phyloP scores from a whole-genome alignment of 2,888 invertebrate species.

The Troglohyphantes excavatus region DNA sequence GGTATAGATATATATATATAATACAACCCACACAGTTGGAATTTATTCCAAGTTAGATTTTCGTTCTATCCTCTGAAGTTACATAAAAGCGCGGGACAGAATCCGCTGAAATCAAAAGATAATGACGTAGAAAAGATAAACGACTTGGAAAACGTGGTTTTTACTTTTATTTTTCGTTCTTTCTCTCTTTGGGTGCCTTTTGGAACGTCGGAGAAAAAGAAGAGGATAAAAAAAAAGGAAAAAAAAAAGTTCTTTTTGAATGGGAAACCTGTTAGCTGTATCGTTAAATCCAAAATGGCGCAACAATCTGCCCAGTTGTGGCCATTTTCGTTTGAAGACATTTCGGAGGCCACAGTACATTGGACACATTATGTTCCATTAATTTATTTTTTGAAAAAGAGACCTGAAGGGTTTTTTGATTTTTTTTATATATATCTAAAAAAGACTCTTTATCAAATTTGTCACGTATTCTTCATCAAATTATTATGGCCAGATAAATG shows the following conservation, averaged over 20 bases:
- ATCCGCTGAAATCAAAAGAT: conserved; percentile 74
- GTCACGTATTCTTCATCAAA: conserved; percentile 29
- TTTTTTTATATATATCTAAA: not conserved
- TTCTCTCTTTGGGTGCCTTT: conserved; percentile 28
- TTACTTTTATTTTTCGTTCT: conserved; percentile 15
- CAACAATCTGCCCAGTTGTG: conserved; percentile 66
- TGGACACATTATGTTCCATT: conserved; percentile 66
- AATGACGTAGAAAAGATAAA: conserved; percentile 78
- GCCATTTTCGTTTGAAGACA: conserved; percentile 48
- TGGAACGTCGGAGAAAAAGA: conserved; percentile 26
- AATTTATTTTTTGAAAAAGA: conserved; percentile 43
- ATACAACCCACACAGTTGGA: conserved; percentile 28
- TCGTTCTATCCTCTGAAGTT: conserved; percentile 31
- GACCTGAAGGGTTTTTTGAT: conserved; percentile 21
- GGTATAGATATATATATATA: not conserved
- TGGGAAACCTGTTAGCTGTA: conserved; percentile 75
- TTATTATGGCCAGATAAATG: conserved; percentile 24
- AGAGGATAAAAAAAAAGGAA: not conserved
- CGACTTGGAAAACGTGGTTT: conserved; percentile 63
- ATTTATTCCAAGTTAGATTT: conserved; percentile 48
- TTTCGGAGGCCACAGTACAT: conserved; percentile 64
- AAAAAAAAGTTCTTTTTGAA: conserved; percentile 46
- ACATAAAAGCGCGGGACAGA: conserved; percentile 54
- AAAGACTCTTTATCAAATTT: conserved; percentile 7
- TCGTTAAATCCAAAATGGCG: conserved; percentile 66